Evolutionary conservation across 2,797 vertebrate species (phyloP).

Genomic region (Chrysocyon brachyurus): DNA sequence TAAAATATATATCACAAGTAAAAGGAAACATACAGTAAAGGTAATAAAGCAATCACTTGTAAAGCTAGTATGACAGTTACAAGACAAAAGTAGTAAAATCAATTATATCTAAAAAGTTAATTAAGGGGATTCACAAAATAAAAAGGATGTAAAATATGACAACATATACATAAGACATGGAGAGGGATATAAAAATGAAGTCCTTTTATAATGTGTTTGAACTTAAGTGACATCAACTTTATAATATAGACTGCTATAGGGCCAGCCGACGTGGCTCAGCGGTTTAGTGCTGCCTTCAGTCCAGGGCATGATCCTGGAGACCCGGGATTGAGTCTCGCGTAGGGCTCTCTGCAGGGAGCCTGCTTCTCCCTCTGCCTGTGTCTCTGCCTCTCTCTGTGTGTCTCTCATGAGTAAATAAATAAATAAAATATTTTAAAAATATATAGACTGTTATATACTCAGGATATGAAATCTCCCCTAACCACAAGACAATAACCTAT

Average conservation of each 20-base stretch:
- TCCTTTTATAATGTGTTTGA: neutral
- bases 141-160: neutral
- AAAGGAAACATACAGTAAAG: neutral
- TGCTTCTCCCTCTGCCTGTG: too few relatives aligned
- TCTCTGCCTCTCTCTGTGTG: too few relatives aligned
- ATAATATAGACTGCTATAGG: neutral
- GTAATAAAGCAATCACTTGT: neutral
- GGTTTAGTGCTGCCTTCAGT: too few relatives aligned
- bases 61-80: neutral
- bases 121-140: neutral
- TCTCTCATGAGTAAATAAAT: too few relatives aligned
- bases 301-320: too few relatives aligned
- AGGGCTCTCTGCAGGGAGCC: too few relatives aligned
- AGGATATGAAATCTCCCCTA: neutral
- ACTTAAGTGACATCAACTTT: neutral
- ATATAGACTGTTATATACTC: neutral
- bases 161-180: neutral
- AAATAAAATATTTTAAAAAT: too few relatives aligned
- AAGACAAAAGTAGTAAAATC: neutral
- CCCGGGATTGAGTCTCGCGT: too few relatives aligned
- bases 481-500: neutral
- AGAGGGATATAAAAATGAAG: neutral
- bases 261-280: too few relatives aligned
- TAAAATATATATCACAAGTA: neutral
- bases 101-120: neutral